Percentiles rank a stretch among this genome's conserved stretches.
These are phyloP conservation scores for Microctenopoma steveboyesi DNA, from an alignment of 2,797 vertebrate genomes.

Conservation along the genomic window DNA sequence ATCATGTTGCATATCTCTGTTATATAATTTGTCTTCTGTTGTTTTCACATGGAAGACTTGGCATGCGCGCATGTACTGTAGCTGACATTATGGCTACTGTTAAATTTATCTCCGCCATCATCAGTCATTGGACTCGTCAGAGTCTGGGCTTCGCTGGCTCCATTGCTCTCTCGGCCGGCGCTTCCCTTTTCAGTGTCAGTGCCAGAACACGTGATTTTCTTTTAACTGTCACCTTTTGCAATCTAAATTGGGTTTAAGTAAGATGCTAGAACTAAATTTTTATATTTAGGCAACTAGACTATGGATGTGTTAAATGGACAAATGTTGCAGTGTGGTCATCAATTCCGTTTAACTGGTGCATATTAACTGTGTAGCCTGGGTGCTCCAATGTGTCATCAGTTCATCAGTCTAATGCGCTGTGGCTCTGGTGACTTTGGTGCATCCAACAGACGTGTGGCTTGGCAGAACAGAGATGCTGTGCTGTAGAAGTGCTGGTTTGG, in stretches of 20 bases:
- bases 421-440: slow-evolving; percentile 48
- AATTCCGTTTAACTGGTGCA: slow-evolving; percentile 19
- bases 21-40: not conserved
- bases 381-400: slow-evolving; percentile 51
- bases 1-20: not conserved
- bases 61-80: not conserved
- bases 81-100: no score
- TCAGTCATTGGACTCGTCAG: not conserved
- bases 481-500: slow-evolving; percentile 75
- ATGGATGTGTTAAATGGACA: not conserved
- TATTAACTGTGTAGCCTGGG: slow-evolving; percentile 27
- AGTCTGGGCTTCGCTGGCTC: not conserved
- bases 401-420: slow-evolving; percentile 50
- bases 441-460: slow-evolving; percentile 68
- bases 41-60: not conserved
- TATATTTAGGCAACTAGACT: not conserved
- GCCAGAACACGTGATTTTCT: slow-evolving; percentile 1
- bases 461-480: slow-evolving; percentile 54
- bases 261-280: not conserved
- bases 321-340: not conserved
- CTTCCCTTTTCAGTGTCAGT: not conserved
- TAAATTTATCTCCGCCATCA: not conserved
- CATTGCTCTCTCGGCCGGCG: not conserved
- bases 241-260: slow-evolving; percentile 1
- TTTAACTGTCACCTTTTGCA: not conserved